phyloP scores from a whole-genome alignment of 2,888 invertebrate species.

The Drosophila tripunctata region DNA sequence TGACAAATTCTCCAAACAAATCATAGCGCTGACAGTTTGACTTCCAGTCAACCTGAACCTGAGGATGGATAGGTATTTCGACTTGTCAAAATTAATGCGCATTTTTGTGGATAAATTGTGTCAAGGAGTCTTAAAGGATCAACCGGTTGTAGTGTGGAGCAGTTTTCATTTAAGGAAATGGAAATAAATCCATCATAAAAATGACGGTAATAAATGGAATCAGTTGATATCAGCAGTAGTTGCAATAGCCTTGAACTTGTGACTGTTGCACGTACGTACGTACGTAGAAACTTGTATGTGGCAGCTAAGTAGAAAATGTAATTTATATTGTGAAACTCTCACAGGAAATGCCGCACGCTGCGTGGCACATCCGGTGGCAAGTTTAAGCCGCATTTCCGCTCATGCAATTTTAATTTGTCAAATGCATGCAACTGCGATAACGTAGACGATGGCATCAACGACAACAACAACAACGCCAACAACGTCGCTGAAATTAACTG shows the following conservation, averaged over 20 bases:
- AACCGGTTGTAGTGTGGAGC: background rate
- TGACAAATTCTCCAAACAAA: conserved; percentile 20
- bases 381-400: conserved; percentile 77
- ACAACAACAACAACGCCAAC: too few relatives aligned
- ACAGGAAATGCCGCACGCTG: conserved; percentile 47
- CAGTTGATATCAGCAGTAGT: conserved; percentile 18
- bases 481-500: conserved; percentile 73
- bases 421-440: conserved; percentile 44
- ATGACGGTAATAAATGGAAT: conserved; percentile 32
- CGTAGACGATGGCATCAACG: background rate
- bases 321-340: conserved; percentile 50
- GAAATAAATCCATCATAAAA: conserved; percentile 23
- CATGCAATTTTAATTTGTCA: conserved; percentile 81
- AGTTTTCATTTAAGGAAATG: background rate
- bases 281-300: background rate
- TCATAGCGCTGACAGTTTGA: background rate
- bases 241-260: conserved; percentile 64
- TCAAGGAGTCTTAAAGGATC: conserved; percentile 29
- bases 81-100: conserved; percentile 35
- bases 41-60: background rate
- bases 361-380: conserved; percentile 62
- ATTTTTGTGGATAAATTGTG: conserved; percentile 47
- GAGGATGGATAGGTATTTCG: background rate
- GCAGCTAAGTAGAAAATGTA: conserved; percentile 43
- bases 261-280: conserved; percentile 2